Conservation (phyloP, 2,113 vertebrate species). For the Nicator chloris region DNA sequence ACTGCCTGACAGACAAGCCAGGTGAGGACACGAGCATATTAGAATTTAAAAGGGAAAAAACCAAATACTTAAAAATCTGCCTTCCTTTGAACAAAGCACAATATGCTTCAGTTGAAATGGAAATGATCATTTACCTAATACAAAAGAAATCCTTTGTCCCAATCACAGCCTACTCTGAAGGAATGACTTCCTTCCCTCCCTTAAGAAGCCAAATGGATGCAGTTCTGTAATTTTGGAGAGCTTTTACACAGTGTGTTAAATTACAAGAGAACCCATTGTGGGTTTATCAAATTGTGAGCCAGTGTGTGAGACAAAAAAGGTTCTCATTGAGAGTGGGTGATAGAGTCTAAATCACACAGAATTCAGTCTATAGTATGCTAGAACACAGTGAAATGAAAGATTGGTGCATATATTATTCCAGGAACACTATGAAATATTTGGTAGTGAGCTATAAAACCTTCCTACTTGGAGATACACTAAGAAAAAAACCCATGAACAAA, state of each 20-base stretch:
- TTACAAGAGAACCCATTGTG: background rate
- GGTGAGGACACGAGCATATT: background rate
- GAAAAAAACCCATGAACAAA: background rate
- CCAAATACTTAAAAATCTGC: background rate
- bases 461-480: background rate
- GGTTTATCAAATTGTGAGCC: background rate
- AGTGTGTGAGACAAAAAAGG: background rate
- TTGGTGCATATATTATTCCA: background rate
- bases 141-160: constrained; percentile 8
- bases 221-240: background rate
- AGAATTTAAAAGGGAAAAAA: background rate
- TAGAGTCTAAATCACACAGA: background rate
- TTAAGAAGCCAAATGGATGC: background rate
- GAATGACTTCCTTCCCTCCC: background rate
- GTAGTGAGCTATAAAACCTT: background rate
- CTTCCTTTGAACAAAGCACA: background rate
- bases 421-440: background rate
- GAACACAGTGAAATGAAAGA: background rate
- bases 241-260: background rate
- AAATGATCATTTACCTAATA: background rate
- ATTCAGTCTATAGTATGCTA: background rate
- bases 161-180: constrained; percentile 5
- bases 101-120: background rate
- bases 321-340: background rate
- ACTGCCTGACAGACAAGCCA: background rate